phyloP scores from a whole-genome alignment of 2,888 invertebrate species.

The Sinotaia quadrata region DNA sequence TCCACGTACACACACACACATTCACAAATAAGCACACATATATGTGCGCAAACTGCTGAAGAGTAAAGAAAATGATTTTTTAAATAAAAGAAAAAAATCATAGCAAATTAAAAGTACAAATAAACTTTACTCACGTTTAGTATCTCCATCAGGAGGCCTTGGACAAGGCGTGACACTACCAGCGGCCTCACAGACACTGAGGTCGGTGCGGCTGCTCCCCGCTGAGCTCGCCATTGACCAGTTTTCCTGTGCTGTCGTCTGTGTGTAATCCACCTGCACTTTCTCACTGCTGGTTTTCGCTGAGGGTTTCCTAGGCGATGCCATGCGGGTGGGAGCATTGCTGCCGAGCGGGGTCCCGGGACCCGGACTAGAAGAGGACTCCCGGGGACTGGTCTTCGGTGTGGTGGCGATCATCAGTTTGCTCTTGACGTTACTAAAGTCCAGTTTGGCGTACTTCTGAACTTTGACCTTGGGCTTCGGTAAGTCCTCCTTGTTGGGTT shows the following conservation, averaged over 20 bases:
- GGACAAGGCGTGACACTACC: neutral
- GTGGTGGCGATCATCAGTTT: slow-evolving; percentile 49
- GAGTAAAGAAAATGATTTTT: too few species aligned
- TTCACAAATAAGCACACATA: neutral
- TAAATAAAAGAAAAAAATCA: too few species aligned
- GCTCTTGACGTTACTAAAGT: slow-evolving; percentile 65
- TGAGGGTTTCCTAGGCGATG: neutral
- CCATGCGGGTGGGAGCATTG: neutral
- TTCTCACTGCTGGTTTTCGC: too few species aligned
- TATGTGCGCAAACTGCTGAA: neutral
- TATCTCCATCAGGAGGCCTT: neutral
- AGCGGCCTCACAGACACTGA: slow-evolving; percentile 37
- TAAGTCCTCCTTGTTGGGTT: slow-evolving; percentile 34
- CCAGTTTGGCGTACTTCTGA: slow-evolving; percentile 52
- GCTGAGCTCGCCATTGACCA: slow-evolving; percentile 42
- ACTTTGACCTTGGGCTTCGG: slow-evolving; percentile 41
- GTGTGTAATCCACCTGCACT: slow-evolving; percentile 42
- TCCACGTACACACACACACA: neutral
- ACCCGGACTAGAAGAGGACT: too few species aligned
- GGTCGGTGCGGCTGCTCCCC: slow-evolving; percentile 54
- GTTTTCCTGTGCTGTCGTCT: slow-evolving; percentile 42
- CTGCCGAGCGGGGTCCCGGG: neutral
- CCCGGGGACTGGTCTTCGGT: slow-evolving; percentile 25
- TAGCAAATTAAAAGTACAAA: neutral
- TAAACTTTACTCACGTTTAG: slow-evolving; percentile 17